These are phyloP conservation scores for Patella ulyssiponensis DNA, from an alignment of 2,888 invertebrate genomes.

Conservation along the genomic window DNA sequence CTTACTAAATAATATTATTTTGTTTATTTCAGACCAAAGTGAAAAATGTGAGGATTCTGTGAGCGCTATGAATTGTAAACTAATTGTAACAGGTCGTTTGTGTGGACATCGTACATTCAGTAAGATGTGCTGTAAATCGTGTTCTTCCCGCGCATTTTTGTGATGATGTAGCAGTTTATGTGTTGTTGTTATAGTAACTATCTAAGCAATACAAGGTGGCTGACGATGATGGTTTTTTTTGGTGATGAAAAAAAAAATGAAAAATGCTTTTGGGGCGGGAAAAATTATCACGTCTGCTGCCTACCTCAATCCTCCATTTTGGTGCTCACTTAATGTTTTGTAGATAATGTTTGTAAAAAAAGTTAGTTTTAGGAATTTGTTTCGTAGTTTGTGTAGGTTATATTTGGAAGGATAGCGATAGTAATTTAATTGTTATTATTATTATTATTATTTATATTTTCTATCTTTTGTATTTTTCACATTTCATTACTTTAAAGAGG, in stretches of 20 bases:
- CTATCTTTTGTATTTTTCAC: too few species aligned
- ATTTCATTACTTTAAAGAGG: too few species aligned
- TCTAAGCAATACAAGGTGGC: neutral
- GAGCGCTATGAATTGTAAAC: conserved; percentile 89
- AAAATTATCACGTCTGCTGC: neutral
- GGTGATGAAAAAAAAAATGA: too few species aligned
- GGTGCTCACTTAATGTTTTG: conserved; percentile 6
- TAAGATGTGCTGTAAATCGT: conserved; percentile 93
- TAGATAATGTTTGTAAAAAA: neutral
- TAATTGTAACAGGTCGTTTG: conserved; percentile 87
- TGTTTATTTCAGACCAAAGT: conserved; percentile 70
- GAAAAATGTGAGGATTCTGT: conserved; percentile 89
- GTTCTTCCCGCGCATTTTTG: conserved; percentile 70
- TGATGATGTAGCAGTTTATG: conserved; percentile 2
- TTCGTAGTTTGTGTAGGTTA: too few species aligned
- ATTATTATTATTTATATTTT: too few species aligned
- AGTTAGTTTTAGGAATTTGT: too few species aligned
- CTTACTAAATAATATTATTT: neutral
- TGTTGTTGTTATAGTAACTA: conserved; percentile 2
- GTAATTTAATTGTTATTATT: too few species aligned
- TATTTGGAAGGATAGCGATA: too few species aligned
- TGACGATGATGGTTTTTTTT: neutral
- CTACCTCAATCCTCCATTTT: conserved; percentile 3
- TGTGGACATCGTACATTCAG: conserved; percentile 85
- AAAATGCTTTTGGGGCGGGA: neutral